A percentile compares a stretch with the other conserved stretches of the same genome.
These are phyloP conservation scores for Nycticorax nycticorax DNA, from an alignment of 2,113 vertebrate species.

Conservation along the genomic window DNA sequence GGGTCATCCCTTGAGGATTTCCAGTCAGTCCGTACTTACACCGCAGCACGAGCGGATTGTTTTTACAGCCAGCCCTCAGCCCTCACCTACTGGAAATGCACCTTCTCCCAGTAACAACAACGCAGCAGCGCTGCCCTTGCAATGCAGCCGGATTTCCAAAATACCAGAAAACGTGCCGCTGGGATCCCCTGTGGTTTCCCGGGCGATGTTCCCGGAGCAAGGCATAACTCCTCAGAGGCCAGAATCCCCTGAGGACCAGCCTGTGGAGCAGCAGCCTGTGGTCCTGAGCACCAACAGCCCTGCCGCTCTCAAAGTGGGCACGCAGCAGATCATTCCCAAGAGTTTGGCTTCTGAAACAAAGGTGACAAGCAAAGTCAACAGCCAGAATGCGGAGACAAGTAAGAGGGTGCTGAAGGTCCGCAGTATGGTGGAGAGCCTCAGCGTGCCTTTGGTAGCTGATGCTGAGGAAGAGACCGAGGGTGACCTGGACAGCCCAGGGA, in stretches of 20 bases:
- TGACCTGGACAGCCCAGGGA: conserved; percentile 77
- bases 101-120: neutral
- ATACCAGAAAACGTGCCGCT: conserved; percentile 42
- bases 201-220: conserved; percentile 40
- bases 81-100: neutral
- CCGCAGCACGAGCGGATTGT: neutral
- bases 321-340: conserved; percentile 90
- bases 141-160: conserved; percentile 38
- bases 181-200: conserved; percentile 7
- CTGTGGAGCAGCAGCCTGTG: conserved; percentile 61
- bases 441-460: conserved; percentile 57
- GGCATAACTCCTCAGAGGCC: conserved; percentile 29
- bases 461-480: conserved; percentile 66
- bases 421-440: conserved; percentile 86
- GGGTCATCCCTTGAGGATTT: neutral
- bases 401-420: conserved; percentile 75
- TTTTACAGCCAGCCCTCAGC: neutral
- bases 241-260: conserved; percentile 49
- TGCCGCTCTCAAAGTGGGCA: conserved; percentile 85
- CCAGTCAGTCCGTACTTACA: neutral
- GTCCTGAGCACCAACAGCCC: conserved; percentile 88
- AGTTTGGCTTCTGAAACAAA: conserved; percentile 79
- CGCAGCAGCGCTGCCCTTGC: neutral
- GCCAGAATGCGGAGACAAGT: conserved; percentile 64
- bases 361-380: conserved; percentile 17